A percentile compares a stretch with the other conserved stretches of the same genome.
Evolutionary conservation across 2,113 vertebrate species (phyloP).

Genomic region (Nymphicus hollandicus): DNA sequence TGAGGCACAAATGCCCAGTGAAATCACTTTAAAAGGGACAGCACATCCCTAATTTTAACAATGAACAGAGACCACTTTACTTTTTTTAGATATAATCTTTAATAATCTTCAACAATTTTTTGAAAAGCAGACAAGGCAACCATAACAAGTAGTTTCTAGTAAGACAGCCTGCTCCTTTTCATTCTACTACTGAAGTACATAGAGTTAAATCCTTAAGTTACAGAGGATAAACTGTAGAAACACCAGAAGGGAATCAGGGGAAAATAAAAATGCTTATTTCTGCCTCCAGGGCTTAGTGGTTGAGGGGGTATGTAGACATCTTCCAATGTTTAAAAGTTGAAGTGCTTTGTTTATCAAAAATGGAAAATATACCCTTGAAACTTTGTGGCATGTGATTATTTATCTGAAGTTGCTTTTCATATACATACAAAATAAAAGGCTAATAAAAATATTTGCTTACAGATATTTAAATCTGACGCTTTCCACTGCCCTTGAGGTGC

Average conservation of each 20-base stretch:
- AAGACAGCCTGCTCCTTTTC: not conserved
- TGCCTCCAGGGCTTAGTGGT: not conserved
- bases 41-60: not conserved
- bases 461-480: not conserved
- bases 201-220: not conserved
- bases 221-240: not conserved
- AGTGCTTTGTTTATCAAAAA: not conserved
- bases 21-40: not conserved
- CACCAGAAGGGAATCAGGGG: not conserved
- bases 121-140: not conserved
- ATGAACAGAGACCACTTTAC: constrained; percentile 4
- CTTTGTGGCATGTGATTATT: not conserved
- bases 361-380: not conserved
- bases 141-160: not conserved
- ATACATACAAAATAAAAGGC: not conserved
- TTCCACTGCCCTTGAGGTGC: not conserved
- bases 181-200: not conserved
- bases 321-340: not conserved
- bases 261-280: not conserved
- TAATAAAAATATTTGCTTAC: not conserved
- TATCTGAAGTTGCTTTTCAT: not conserved
- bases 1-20: not conserved
- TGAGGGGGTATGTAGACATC: not conserved
- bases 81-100: constrained; percentile 50
- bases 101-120: constrained; percentile 13